Evolutionary conservation across 1,140 invertebrate species (phyloP).

Genomic region (Ylistrum balloti): DNA sequence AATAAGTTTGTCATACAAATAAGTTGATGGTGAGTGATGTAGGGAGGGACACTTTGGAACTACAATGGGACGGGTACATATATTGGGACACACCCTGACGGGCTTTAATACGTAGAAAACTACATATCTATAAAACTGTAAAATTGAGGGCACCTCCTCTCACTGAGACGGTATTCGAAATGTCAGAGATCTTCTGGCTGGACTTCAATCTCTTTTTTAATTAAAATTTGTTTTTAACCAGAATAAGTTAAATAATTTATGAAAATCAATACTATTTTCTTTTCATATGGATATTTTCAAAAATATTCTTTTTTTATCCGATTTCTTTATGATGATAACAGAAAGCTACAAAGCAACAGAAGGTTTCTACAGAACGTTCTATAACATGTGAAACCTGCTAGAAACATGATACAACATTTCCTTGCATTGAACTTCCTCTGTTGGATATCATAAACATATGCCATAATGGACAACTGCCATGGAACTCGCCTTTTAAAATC

Average conservation of each 20-base stretch:
- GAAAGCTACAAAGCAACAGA: not conserved
- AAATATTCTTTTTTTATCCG: not conserved
- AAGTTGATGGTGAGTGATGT: not conserved
- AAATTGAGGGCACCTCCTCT: no score
- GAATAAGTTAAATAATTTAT: not conserved
- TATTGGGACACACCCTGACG: not conserved
- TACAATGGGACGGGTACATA: not conserved
- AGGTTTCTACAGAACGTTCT: not conserved
- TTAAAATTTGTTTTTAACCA: not conserved
- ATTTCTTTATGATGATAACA: not conserved
- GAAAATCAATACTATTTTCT: slow-evolving; percentile 29
- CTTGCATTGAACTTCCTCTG: no score
- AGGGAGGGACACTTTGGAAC: not conserved
- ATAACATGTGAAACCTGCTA: not conserved
- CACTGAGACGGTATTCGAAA: no score
- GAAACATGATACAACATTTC: no score
- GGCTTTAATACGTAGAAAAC: not conserved
- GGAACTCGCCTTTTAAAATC: no score
- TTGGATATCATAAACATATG: no score
- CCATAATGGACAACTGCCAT: no score
- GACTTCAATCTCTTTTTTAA: not conserved
- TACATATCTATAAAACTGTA: slow-evolving; percentile 10
- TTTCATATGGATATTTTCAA: slow-evolving; percentile 21
- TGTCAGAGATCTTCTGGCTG: slow-evolving; percentile 13
- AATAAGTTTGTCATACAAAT: not conserved